These are phyloP conservation scores for Girardia tigrina DNA, from an alignment of 2,888 invertebrate species.

Conservation along the genomic window DNA sequence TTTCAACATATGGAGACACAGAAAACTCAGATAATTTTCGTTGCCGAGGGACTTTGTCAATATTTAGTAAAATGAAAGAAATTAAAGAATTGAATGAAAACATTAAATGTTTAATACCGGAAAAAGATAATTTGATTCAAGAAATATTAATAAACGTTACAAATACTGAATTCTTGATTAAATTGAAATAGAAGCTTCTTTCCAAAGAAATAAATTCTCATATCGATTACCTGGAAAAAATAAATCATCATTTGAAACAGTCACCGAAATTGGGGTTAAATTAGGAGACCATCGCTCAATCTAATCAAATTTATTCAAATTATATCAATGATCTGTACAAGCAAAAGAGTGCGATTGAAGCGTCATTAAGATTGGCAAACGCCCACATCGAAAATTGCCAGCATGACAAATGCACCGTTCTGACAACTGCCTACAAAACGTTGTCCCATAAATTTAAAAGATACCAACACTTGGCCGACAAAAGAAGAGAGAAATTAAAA, in stretches of 20 bases:
- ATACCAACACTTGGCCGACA: not conserved
- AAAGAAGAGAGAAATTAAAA: not conserved
- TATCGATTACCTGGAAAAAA: not conserved
- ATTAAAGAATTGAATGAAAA: too few species aligned
- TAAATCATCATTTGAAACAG: not conserved
- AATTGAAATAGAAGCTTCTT: not conserved
- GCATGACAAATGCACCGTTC: conserved; percentile 8
- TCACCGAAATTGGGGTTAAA: not conserved
- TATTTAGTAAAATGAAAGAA: too few species aligned
- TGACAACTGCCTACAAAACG: not conserved
- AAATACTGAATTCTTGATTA: too few species aligned
- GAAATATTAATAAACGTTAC: too few species aligned
- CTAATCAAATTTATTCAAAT: not conserved
- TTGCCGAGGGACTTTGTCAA: too few species aligned
- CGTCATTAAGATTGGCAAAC: not conserved
- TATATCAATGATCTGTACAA: not conserved
- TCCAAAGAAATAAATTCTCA: not conserved
- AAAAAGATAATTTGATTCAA: too few species aligned
- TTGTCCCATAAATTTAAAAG: not conserved
- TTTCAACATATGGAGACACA: too few species aligned
- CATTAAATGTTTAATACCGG: too few species aligned
- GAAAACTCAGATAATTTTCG: too few species aligned
- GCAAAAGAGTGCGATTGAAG: not conserved
- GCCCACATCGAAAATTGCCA: not conserved
- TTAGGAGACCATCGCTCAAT: not conserved